Evolutionary conservation across 2,113 vertebrate genomes (phyloP).

Genomic region (Datnioides undecimradiatus): DNA sequence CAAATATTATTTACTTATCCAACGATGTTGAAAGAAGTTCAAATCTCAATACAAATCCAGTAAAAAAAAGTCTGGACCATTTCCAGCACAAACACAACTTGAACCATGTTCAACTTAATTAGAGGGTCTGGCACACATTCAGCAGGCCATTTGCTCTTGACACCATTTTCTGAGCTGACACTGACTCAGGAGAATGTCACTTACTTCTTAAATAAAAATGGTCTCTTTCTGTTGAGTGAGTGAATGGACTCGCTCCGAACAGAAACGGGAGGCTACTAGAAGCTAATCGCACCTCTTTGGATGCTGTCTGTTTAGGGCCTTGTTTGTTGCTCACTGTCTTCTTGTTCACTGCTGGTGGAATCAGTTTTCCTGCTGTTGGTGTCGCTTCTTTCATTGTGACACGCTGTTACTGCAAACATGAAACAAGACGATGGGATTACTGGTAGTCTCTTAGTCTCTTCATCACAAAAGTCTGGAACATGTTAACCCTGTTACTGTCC

Average conservation of each 20-base stretch:
- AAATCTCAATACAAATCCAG: neutral
- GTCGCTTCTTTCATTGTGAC: slow-evolving; percentile 27
- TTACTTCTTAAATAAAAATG: neutral
- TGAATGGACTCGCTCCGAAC: neutral
- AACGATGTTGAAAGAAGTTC: neutral
- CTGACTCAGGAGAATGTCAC: neutral
- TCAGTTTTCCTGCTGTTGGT: slow-evolving; percentile 35
- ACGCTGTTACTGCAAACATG: slow-evolving; percentile 17
- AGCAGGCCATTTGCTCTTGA: neutral
- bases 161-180: neutral
- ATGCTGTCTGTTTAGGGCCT: slow-evolving; percentile 42
- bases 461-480: neutral
- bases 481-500: too few relatives aligned
- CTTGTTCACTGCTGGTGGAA: slow-evolving; percentile 11
- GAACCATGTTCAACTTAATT: neutral
- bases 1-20: neutral
- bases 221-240: neutral
- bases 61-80: neutral
- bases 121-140: neutral
- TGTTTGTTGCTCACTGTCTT: slow-evolving; percentile 41
- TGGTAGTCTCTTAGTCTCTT: neutral
- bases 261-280: neutral
- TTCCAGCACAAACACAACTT: neutral
- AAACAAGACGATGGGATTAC: neutral
- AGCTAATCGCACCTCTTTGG: slow-evolving; percentile 62